Conservation (phyloP, 2,113 vertebrate genomes). For the Panthera uncia region DNA sequence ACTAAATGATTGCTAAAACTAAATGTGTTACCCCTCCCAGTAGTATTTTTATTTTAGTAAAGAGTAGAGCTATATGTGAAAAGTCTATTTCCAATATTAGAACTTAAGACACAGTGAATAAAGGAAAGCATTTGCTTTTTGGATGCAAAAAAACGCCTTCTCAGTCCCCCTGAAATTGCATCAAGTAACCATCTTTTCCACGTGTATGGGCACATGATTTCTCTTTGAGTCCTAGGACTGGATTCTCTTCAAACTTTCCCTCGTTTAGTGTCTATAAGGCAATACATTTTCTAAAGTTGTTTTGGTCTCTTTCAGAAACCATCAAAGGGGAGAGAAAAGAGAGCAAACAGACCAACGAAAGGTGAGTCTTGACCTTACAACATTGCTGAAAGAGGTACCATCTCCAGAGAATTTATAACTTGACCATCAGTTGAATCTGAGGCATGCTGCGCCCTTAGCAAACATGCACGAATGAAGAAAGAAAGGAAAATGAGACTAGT, state of each 20-base stretch:
- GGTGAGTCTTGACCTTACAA: conserved; percentile 25
- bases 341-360: neutral
- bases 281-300: neutral
- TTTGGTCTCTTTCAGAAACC: conserved; percentile 63
- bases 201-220: neutral
- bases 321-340: neutral
- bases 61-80: neutral
- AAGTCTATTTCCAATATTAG: neutral
- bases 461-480: neutral
- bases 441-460: neutral
- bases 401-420: neutral
- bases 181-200: neutral
- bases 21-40: neutral
- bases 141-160: neutral
- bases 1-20: conserved; percentile 1
- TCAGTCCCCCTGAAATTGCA: neutral
- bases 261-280: neutral
- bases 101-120: neutral
- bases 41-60: conserved; percentile 33
- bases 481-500: neutral
- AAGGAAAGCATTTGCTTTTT: neutral
- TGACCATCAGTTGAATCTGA: neutral
- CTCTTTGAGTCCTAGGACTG: neutral
- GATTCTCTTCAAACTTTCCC: neutral
- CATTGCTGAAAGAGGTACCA: neutral